Evolutionary conservation across 2,113 vertebrate species (phyloP).

Genomic region (Xyrauchen texanus): DNA sequence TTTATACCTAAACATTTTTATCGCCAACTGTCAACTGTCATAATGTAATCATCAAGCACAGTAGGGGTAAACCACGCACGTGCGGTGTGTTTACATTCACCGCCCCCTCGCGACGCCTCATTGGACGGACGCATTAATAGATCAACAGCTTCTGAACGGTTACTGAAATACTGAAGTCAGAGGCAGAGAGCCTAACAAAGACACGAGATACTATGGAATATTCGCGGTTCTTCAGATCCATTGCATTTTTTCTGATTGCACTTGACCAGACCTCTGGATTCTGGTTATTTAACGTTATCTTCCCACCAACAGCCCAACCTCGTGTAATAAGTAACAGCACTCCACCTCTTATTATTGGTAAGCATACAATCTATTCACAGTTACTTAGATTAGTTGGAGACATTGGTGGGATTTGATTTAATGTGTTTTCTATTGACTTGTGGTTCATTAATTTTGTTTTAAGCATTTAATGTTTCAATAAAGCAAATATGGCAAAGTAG

Average conservation of each 20-base stretch:
- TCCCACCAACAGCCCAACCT: conserved; percentile 79
- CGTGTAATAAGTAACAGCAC: conserved; percentile 76
- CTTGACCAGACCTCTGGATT: conserved; percentile 74
- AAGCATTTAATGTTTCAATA: background rate
- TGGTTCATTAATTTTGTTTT: background rate
- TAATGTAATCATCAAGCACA: too few species aligned
- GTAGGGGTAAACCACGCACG: too few species aligned
- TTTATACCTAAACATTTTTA: too few species aligned
- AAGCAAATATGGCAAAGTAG: background rate
- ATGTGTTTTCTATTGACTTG: background rate
- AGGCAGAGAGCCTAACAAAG: background rate
- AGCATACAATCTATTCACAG: conserved; percentile 56
- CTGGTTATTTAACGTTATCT: conserved; percentile 87
- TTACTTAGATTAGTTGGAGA: background rate
- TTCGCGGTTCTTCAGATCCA: conserved; percentile 39
- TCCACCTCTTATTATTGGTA: conserved; percentile 84
- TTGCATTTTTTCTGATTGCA: conserved; percentile 56
- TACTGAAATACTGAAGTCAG: background rate
- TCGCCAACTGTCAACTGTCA: too few species aligned
- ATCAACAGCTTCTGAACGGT: background rate
- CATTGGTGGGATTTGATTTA: background rate
- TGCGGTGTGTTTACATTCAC: background rate
- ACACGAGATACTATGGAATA: conserved; percentile 33
- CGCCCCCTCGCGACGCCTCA: conserved; percentile 5
- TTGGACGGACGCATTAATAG: conserved; percentile 5